Evolutionary conservation across 2,888 invertebrate species (phyloP), one percentile per base, ranked within the genome.

Genomic region (Aleiodes testaceus): DNA sequence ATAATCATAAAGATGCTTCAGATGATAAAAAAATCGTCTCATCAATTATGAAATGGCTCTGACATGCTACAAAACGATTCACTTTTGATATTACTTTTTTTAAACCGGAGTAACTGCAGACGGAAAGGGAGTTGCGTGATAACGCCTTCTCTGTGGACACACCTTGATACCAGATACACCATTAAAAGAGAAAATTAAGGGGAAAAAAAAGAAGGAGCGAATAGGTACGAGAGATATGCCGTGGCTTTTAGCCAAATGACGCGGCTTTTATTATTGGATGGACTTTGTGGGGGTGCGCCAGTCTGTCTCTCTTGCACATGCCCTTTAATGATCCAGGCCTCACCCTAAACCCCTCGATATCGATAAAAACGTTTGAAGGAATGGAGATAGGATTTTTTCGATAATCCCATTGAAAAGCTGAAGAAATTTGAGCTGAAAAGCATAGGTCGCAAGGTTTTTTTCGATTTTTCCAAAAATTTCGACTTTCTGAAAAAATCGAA

Each of bases 161-260:
- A 81, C 85, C 85, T 82, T 82, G 83, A 83, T 84, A 84, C 78
- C 71, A 79, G 82, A 84, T 82, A 84, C 73, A 72, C 42, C 18
- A 18, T 59, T 11, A 42, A 59, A 59, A 36, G 36, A 59, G 42
- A 53, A 53, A 53, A 75, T 9, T 11, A 20, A 55, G 65, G 47
- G 61, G 66, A 12, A 61, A 53, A 59, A 59, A 59, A 42, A 42
- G 26, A 26, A 26, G 26, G 26, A 36, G 42, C 11, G 59, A 42
- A 59, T 59, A 59, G 59, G 42, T 59, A 59, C 42, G 42, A 42
- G 59, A 59, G 42, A 59, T 59, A 20, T 20, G 59, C 65, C 81
- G 80, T 80, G 80, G 85, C 85, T 85, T 85, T 85, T 84, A 85
- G 81, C 85, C 81, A 85, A 85, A 85, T 85, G 84, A 85, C 82